Conservation (phyloP, 1,140 invertebrate genomes). For the Ostrea edulis region DNA sequence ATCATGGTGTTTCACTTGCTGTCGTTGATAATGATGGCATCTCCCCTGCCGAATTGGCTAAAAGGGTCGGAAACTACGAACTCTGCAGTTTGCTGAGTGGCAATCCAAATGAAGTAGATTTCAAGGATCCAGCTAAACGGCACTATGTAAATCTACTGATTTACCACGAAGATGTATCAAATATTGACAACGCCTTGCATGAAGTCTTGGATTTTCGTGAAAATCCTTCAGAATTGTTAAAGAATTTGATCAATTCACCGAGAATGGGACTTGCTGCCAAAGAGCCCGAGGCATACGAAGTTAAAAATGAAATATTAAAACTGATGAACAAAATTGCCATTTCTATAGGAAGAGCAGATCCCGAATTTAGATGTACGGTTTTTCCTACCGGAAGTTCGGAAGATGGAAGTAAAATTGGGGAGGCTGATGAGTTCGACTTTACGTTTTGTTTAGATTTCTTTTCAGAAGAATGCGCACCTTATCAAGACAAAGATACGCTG, state of each 20-base stretch:
- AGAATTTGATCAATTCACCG: neutral
- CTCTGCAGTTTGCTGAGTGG: neutral
- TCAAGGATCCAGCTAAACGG: neutral
- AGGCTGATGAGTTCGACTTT: constrained; percentile 49
- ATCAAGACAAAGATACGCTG: neutral
- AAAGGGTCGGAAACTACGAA: constrained; percentile 11
- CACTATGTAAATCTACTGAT: constrained; percentile 16
- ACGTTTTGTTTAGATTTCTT: constrained; percentile 46
- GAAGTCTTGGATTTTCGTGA: neutral
- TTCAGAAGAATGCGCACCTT: constrained; percentile 36
- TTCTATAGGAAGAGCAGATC: neutral
- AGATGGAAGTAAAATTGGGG: constrained; percentile 50
- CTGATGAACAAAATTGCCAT: constrained; percentile 34
- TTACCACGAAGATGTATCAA: constrained; percentile 17
- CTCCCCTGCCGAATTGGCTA: constrained; percentile 23
- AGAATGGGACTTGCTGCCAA: neutral
- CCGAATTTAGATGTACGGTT: constrained; percentile 24
- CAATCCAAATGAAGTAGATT: neutral
- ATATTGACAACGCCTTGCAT: constrained; percentile 4
- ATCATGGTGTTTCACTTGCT: neutral
- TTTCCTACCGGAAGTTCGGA: constrained; percentile 42
- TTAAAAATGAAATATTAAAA: constrained; percentile 26
- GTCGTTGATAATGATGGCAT: constrained; percentile 8
- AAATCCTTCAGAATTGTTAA: constrained; percentile 11
- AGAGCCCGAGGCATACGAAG: neutral